Evolutionary conservation across 2,888 invertebrate species (phyloP), one percentile per base, ranked within the genome.

Genomic region (Noctua janthe): DNA sequence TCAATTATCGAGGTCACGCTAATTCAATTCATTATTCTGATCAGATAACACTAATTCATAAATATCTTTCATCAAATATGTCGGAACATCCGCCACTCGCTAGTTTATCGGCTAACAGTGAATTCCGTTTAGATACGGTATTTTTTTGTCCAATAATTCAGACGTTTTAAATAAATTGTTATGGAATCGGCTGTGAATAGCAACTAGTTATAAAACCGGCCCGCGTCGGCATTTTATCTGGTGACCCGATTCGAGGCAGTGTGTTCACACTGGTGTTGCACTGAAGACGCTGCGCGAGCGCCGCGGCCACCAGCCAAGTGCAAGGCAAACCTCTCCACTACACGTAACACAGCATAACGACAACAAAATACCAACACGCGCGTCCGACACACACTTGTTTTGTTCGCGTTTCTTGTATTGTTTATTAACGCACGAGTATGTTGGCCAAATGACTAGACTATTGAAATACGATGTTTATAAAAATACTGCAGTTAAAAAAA

Each of bases 291-390:
- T 74, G 88, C 88, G 85, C 85, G 76, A 72, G 85, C 85, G 79
- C 85, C 80, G 76, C 84, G 87, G 73, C 84, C 80, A 72, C 81
- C 86, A 87, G 85, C 92, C 95, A 95, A 95, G 95, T 93, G 95
- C 94, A 94, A 95, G 94, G 95, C 89, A 90, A 95, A 93, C 94
- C 86, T 89, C 94, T 92, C 87, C 83, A 76, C 81, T 77, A 85
- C 87, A 94, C 95, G 95, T 96, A 94, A 95, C 94, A 94, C 91
- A 90, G 87, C 93, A 92, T 95, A 94, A 95, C 91, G 91, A 90
- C 83, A 83, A 86, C 87, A 88, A 88, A 86, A 86, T 86, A 84
- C 83, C 88, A 85, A 87, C 89, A 86, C 86, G 86, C 84, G 85
- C 88, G 70, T 73, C 66, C 72, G 66, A 74, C 71, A 85, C 78